Evolutionary conservation across 2,113 vertebrate genomes (phyloP).

Genomic region (Notothenia coriiceps): DNA sequence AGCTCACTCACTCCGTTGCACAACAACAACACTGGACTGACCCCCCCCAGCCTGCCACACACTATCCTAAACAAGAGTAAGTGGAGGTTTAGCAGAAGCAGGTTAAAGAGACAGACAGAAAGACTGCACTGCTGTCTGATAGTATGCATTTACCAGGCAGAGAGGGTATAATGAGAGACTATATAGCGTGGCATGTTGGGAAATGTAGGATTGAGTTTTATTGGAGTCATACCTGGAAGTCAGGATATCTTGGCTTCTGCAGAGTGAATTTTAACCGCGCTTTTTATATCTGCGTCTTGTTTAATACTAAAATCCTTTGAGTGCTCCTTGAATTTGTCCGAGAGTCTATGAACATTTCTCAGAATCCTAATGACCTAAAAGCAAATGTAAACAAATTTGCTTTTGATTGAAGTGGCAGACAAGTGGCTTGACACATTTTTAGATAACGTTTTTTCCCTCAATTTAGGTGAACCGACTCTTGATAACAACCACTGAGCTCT

Average conservation of each 20-base stretch:
- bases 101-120: background rate
- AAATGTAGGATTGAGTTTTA: background rate
- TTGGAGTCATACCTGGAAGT: too few relatives aligned
- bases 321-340: too few relatives aligned
- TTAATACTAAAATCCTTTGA: background rate
- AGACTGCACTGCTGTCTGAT: background rate
- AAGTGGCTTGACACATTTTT: too few relatives aligned
- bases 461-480: background rate
- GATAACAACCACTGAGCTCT: background rate
- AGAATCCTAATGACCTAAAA: too few relatives aligned
- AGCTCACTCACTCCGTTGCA: background rate
- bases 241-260: background rate
- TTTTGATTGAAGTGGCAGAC: too few relatives aligned
- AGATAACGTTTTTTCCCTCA: too few relatives aligned
- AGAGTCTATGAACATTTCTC: too few relatives aligned
- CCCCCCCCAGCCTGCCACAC: background rate
- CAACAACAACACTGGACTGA: conserved; percentile 30
- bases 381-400: too few relatives aligned
- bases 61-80: background rate
- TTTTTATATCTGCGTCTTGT: background rate
- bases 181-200: background rate
- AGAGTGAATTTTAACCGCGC: too few relatives aligned
- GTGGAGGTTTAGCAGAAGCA: background rate
- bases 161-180: background rate
- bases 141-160: background rate